Conservation (phyloP, 2,113 vertebrate species). For the Sylvietta virens region DNA sequence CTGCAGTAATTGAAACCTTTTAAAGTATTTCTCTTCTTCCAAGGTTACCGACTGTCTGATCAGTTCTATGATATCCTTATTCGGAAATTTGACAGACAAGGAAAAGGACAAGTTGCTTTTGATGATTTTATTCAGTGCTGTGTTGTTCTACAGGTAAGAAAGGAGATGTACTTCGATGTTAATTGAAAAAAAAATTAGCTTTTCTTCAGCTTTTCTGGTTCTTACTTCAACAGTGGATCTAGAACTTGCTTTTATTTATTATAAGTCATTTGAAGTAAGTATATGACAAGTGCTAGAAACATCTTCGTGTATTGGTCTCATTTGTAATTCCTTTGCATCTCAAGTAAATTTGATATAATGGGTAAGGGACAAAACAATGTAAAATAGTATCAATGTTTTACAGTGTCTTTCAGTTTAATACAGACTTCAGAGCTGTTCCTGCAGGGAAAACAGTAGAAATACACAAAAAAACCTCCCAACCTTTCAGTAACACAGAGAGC, state of each 20-base stretch:
- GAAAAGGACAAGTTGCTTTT: conserved; percentile 93
- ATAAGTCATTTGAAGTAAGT: neutral
- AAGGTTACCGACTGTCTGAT: conserved; percentile 95
- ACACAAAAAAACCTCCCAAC: no score
- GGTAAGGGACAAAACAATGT: neutral
- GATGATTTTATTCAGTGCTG: conserved; percentile 99
- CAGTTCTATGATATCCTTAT: conserved; percentile 95
- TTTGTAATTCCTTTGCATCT: neutral
- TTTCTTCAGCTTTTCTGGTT: neutral
- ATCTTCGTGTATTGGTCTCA: neutral
- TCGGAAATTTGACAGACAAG: conserved; percentile 95
- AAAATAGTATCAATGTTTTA: neutral
- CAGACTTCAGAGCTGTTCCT: neutral
- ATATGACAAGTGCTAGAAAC: neutral
- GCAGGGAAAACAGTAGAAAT: neutral
- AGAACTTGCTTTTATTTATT: neutral
- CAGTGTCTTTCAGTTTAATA: neutral
- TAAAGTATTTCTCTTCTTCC: conserved; percentile 19
- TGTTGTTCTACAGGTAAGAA: conserved; percentile 91
- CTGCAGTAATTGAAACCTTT: neutral
- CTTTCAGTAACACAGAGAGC: neutral
- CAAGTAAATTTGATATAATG: neutral
- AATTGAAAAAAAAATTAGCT: neutral
- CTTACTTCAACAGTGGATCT: neutral
- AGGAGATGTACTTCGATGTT: neutral